Evolutionary conservation across 2,113 vertebrate species (phyloP), one percentile per base, ranked within the genome.

Genomic region (Barnardius zonarius): DNA sequence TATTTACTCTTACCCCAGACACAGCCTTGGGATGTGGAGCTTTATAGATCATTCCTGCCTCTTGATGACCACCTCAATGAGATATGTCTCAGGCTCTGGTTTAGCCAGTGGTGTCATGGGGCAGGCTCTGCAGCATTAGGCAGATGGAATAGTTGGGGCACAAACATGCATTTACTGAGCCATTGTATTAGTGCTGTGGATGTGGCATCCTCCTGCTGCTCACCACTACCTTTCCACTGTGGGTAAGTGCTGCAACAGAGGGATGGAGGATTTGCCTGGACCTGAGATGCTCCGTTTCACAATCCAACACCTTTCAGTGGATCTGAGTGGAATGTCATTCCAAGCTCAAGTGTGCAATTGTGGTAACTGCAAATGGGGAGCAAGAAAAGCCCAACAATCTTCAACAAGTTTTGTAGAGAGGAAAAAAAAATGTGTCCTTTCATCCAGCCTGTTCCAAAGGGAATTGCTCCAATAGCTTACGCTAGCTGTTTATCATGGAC

Each of bases 101-200:
- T 66, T 7, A 3, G 49, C 11, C 0, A 3, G 19, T 24, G 51
- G 6, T 19, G 2, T 20, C 1, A 0, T 0, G 6, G 62, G 20
- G 46, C 52, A 25, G 79, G 22, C 66, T 67, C 41, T 15, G 57
- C 57, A 59, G 55, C 33, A n/a, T 59, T n/a, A 59, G 33, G 55
- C 55, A 35, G 20, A 35, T 9, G 43, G 5, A 83, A 57, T 11
- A 80, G 20, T 3, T 4, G 12, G 35, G n/a, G 23, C 83, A 78
- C 54, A 69, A 78, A 33, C 0, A 1, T 27, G 18, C 49, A 17
- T 55, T 73, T 90, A 7, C 3, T 3, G 54, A 86, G 64, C 4
- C 27, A 6, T 14, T 17, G 44, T 35, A 44, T 37, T 59, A 33
- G 31, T 23, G 72, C 66, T 78, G 61, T 3, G 6, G 35, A 2